Conservation (phyloP, 2,888 invertebrate genomes). For the Argynnis bischoffii region DNA sequence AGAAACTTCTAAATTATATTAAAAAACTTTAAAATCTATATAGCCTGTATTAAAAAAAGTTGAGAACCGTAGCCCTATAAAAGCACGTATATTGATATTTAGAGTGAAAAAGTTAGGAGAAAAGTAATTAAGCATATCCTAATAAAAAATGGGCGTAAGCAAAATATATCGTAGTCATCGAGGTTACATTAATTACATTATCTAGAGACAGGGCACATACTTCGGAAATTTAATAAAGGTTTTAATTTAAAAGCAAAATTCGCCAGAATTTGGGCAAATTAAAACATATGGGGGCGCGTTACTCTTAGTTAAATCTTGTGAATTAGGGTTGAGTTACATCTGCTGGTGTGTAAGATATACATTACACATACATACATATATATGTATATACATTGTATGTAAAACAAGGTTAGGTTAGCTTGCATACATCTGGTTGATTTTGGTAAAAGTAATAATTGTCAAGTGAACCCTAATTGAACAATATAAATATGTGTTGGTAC, state of each 20-base stretch:
- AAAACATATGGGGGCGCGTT: slow-evolving; percentile 32
- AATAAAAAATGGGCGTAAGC: slow-evolving; percentile 1
- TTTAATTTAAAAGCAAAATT: slow-evolving; percentile 22
- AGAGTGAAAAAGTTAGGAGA: not conserved
- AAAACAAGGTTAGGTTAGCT: too few relatives aligned
- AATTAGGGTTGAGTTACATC: slow-evolving; percentile 3
- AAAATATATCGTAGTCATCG: slow-evolving; percentile 21
- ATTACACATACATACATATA: not conserved
- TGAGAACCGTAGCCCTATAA: too few relatives aligned
- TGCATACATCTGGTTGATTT: too few relatives aligned
- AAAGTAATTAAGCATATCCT: slow-evolving; percentile 13
- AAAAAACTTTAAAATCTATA: too few relatives aligned
- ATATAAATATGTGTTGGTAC: too few relatives aligned
- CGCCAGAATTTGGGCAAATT: slow-evolving; percentile 30
- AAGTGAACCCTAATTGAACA: too few relatives aligned
- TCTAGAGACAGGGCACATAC: slow-evolving; percentile 18
- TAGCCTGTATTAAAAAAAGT: too few relatives aligned
- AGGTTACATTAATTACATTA: slow-evolving; percentile 24
- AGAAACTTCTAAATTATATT: too few relatives aligned
- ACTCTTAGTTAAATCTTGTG: slow-evolving; percentile 13
- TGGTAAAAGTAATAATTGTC: too few relatives aligned
- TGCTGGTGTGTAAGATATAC: not conserved
- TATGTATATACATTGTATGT: not conserved
- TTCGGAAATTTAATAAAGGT: slow-evolving; percentile 28
- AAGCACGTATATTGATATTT: not conserved